A percentile compares a stretch with the other conserved stretches of the same genome.
phyloP scores from a whole-genome alignment of 2,113 vertebrate species.

The Lucifuga dentata region DNA sequence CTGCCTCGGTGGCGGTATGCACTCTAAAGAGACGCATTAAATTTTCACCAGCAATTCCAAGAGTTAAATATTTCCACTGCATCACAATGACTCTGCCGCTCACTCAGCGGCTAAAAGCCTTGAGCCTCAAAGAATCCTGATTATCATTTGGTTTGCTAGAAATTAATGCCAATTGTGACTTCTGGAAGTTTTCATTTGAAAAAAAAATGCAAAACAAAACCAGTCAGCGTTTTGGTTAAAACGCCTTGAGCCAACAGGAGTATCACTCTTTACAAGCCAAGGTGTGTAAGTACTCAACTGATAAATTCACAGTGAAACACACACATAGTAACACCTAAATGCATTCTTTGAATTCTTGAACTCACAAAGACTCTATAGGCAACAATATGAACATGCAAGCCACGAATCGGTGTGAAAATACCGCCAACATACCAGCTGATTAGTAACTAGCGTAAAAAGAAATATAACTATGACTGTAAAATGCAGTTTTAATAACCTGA shows the following conservation, averaged over 20 bases:
- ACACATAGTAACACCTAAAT: background rate
- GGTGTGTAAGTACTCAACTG: background rate
- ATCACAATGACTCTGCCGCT: too few relatives aligned
- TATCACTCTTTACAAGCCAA: constrained; percentile 14
- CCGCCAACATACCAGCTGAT: background rate
- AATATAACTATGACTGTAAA: background rate
- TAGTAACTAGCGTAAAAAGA: background rate
- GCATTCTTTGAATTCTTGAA: constrained; percentile 33
- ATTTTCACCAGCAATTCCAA: too few relatives aligned
- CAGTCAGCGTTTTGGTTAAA: background rate
- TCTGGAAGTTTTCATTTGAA: too few relatives aligned
- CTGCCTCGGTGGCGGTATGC: too few relatives aligned
- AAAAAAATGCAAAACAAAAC: too few relatives aligned
- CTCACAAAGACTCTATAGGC: background rate
- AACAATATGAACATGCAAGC: background rate
- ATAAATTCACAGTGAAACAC: background rate
- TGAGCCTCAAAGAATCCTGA: too few relatives aligned
- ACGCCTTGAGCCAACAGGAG: background rate
- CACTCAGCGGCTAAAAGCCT: background rate
- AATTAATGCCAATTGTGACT: too few relatives aligned
- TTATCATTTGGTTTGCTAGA: too few relatives aligned
- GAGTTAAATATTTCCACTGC: too few relatives aligned
- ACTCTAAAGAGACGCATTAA: too few relatives aligned
- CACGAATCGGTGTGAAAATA: too few relatives aligned
- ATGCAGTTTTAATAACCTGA: background rate